Base-by-base conservation (phyloP, 2,113 vertebrate species). In the Bagarius yarrelli region DNA sequence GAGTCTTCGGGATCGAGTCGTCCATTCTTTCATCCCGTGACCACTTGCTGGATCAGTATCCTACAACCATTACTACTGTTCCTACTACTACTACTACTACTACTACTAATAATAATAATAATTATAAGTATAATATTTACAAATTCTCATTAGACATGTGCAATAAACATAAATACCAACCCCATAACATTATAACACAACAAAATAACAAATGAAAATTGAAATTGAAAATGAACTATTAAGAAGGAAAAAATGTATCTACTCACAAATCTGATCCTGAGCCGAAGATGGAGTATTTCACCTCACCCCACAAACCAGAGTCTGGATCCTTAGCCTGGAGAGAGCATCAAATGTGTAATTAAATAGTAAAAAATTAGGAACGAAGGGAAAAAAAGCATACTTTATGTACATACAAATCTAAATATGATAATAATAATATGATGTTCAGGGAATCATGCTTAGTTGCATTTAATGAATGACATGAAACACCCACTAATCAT, bases 281-380 rank as follows among this genome's bases (percentile, higher is more conserved):
- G 75, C 98, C 97, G 19, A 96, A 96, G 83, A 98, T 95, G 2
- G 96, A 96, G 76, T 98, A 99, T 81, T 92, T 96, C 75, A 98
- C 92, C 87, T 98, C 94, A n/a, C 98, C 98, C 97, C 97, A 98
- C 0, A 94, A 91, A 36, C 96, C 97, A 15, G 98, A 97, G 84
- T 99, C 98, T 84, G 96, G 95, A 88, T 99, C 97, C 82, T 91
- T 88, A 70, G 98, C 98, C 98, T 99, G 81, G 80, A 85, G 74
- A 83, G 30, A 71, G 81, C 76, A 59, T 83, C 47, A 83, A 30
- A 55, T 73, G 32, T 71, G 70, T 25, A 64, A 50, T 80, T 25
- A 83, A 80, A 14, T 71, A 19, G 3, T 40, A 40, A 47, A 47
- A 47, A 47, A 47, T 8, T 11, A 8, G 44, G 1, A 47, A 9